Evolutionary conservation across 2,888 invertebrate species (phyloP), one percentile per base, ranked within the genome.

Genomic region (Odiellus spinosus): DNA sequence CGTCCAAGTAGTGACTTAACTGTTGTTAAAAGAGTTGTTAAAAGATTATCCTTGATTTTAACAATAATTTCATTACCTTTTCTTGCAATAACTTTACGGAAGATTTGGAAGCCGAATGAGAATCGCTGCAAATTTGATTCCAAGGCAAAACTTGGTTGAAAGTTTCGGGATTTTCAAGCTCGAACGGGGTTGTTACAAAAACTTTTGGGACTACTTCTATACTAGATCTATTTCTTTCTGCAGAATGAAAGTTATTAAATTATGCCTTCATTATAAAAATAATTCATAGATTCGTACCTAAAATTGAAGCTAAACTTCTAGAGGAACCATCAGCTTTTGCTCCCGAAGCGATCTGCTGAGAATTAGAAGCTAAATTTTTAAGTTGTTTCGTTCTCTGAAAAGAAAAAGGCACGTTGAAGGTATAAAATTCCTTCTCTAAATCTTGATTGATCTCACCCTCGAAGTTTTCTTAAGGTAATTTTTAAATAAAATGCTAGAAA

Each of bases 1-100:
- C 78, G 71, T 96, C 95, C 60, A 96, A 71, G 66, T 93, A 91
- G 64, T 90, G 86, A 62, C 87, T 88, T 38, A 95, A 70, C 74
- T 77, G n/a, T 35, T 35, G 35, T 35, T 14, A n/a, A n/a, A 35
- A 35, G 5, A 35, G n/a, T 35, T 3, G 35, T 35, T 35, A 35
- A 35, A 35, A 35, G 35, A 12, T 14, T 18, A 14, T 17, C n/a
- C n/a, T n/a, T n/a, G n/a, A n/a, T n/a, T n/a, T n/a, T n/a, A n/a
- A n/a, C n/a, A n/a, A n/a, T n/a, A n/a, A n/a, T 18, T 34, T 20
- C 54, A 53, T 53, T 61, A 75, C 75, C 67, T 83, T 82, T 70
- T 91, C 90, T 67, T 90, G 90, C 50, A 90, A 69, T 47, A 81
- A 36, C 32, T 54, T 52, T 44, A 47, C 39, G 55, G 57, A 35